A percentile compares a stretch with the other conserved stretches of the same genome.
phyloP scores from a whole-genome alignment of 2,113 vertebrate species.

The Platysteira castanea region DNA sequence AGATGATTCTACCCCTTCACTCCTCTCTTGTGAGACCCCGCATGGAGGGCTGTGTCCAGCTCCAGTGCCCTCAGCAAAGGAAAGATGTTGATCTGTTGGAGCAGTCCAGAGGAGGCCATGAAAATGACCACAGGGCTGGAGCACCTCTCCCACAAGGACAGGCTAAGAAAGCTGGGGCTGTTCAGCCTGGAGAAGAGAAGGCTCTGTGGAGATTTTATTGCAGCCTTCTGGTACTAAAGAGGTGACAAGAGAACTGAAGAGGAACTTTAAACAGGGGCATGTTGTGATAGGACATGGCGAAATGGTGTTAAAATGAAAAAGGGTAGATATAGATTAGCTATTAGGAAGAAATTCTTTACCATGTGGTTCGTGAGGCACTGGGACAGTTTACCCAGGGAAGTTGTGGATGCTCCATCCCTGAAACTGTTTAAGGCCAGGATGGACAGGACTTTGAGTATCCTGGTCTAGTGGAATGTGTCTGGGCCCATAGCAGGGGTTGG shows the following conservation, averaged over 20 bases:
- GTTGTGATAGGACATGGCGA: too few relatives aligned
- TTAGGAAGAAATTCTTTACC: not conserved
- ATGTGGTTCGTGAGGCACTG: not conserved
- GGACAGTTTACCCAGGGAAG: too few relatives aligned
- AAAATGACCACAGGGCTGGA: not conserved
- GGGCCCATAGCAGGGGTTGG: accelerated
- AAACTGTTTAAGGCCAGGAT: too few relatives aligned
- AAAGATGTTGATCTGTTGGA: accelerated
- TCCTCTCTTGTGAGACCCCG: not conserved
- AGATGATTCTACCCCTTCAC: not conserved
- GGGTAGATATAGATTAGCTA: too few relatives aligned
- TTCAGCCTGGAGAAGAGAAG: not conserved
- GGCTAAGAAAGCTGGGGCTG: not conserved
- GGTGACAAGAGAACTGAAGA: not conserved
- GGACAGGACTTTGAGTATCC: not conserved
- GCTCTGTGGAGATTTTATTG: not conserved
- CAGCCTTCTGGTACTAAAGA: not conserved
- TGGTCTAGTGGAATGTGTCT: not conserved
- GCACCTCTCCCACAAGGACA: not conserved
- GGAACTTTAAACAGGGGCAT: not conserved
- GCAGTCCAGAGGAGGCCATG: not conserved
- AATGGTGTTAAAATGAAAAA: not conserved
- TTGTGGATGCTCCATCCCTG: not conserved
- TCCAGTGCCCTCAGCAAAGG: not conserved
- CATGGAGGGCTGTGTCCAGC: not conserved